Percentiles rank a stretch among this genome's conserved stretches.
These are phyloP conservation scores for Urosaurus nigricauda DNA, from an alignment of 2,797 vertebrate species.

Conservation along the genomic window DNA sequence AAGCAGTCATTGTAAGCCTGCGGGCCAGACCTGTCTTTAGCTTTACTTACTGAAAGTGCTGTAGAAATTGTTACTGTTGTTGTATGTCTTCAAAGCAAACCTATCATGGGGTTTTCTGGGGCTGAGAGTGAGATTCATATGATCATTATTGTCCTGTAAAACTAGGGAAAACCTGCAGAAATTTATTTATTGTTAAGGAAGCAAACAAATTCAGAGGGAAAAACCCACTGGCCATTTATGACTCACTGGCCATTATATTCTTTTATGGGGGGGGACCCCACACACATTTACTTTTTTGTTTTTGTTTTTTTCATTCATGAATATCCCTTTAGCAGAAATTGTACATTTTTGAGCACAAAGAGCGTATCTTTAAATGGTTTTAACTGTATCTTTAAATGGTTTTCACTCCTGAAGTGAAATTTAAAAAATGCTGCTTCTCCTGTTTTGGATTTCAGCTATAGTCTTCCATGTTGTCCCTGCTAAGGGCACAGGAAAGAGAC, in stretches of 20 bases:
- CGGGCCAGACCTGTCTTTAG: not conserved
- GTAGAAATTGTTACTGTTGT: not conserved
- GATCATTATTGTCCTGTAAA: not conserved
- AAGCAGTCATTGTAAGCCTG: not conserved
- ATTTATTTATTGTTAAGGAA: slow-evolving; percentile 5
- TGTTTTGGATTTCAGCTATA: too few species aligned
- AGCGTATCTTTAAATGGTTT: too few species aligned
- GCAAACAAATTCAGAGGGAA: slow-evolving; percentile 47
- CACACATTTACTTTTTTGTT: accelerated
- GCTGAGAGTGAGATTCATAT: not conserved
- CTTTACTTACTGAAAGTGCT: slow-evolving; percentile 4
- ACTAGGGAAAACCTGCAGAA: too few species aligned
- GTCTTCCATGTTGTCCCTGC: not conserved
- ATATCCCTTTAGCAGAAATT: not conserved
- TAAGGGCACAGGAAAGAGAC: not conserved
- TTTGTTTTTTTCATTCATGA: not conserved
- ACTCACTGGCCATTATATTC: accelerated
- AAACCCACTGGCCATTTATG: slow-evolving; percentile 26
- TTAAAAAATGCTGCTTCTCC: not conserved
- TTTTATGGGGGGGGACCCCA: not conserved
- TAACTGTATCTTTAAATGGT: not conserved
- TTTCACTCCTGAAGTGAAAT: not conserved
- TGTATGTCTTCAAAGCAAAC: too few species aligned
- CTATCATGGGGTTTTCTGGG: too few species aligned
- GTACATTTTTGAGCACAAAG: not conserved